A percentile compares a stretch with the other conserved stretches of the same genome.
Conservation (phyloP, 2,113 vertebrate genomes). For the Calidris pugnax region DNA sequence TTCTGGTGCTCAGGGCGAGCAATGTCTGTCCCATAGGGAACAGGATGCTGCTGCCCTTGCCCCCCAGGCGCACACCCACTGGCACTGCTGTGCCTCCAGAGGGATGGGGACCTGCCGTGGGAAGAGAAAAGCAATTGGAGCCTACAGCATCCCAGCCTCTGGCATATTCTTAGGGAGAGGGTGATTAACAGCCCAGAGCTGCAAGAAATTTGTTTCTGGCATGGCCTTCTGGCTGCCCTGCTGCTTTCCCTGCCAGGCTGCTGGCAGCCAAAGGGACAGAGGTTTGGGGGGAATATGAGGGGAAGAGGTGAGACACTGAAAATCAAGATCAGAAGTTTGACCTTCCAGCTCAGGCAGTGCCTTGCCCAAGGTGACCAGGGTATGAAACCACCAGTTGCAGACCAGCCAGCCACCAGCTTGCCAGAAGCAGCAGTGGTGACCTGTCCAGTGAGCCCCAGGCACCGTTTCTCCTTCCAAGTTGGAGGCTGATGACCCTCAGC, state of each 20-base stretch:
- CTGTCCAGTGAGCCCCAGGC: neutral
- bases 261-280: neutral
- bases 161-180: neutral
- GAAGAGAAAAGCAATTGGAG: neutral
- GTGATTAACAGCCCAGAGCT: neutral
- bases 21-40: neutral
- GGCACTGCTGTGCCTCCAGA: neutral
- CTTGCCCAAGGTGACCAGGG: neutral
- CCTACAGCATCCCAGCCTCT: neutral
- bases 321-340: neutral
- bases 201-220: neutral
- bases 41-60: neutral
- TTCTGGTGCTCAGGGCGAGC: neutral
- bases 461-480: neutral
- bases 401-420: too few species aligned
- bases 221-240: neutral
- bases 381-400: neutral
- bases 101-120: fast-evolving
- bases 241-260: neutral
- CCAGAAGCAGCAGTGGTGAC: neutral
- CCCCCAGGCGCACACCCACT: fast-evolving
- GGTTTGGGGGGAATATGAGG: neutral
- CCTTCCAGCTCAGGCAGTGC: neutral
- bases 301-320: neutral
- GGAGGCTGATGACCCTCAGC: neutral